Evolutionary conservation across 2,888 invertebrate genomes (phyloP), one percentile per base, ranked within the genome.

Genomic region (Prenolepis imparis): DNA sequence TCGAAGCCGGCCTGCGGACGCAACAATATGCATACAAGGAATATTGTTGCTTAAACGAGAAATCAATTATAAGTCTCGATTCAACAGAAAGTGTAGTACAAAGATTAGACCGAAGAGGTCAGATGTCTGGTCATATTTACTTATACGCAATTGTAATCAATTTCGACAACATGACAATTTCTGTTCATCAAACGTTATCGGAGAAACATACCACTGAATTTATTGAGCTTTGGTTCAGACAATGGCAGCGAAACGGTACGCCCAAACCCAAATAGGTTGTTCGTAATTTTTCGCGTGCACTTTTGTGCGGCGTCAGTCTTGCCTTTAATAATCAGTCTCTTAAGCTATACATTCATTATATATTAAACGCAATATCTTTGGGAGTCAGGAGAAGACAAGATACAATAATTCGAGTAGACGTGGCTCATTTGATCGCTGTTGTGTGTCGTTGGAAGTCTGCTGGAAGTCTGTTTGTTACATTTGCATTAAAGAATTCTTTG

Each of bases 21-120:
- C n/a, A n/a, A n/a, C 64, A 64, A 12, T 39, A 63, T n/a, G 36
- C 63, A n/a, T 63, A 63, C 8, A 63, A 63, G 11, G 63, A 63
- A 63, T 63, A 63, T 4, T 63, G 61, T 63, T n/a, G 36, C 6
- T 63, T 63, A 11, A 63, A 63, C 8, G 3, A 36, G 32, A 63
- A 15, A n/a, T 63, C n/a, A 18, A 4, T 63, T 63, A 28, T 59
- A 59, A 28, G 59, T 28, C 24, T 59, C 28, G 28, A 59, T 59
- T 3, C 59, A 6, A 59, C 59, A 28, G 59, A 28, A 24, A 59
- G 59, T 28, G 15, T 59, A 28, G 61, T 61, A 32, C 12, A 6
- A 32, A 61, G 6, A 61, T 4, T 61, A 12, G 8, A 61, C 15
- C 61, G 15, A 32, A 61, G 3, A 0, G 32, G 32, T 61, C 1